phyloP scores from a whole-genome alignment of 2,113 vertebrate species.

The Grus americana region DNA sequence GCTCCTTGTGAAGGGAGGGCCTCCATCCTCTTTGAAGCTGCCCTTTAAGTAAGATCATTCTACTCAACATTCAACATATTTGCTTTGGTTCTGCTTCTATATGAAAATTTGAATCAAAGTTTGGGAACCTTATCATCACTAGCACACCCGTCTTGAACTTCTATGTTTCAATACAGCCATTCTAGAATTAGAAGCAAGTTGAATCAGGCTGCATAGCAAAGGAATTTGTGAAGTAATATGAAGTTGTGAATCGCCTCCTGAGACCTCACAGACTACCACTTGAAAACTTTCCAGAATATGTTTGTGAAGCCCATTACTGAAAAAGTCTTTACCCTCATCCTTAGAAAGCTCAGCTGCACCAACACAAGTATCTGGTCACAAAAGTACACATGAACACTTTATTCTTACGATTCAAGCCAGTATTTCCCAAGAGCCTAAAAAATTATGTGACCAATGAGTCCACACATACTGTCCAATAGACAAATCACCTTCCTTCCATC shows the following conservation, averaged over 20 bases:
- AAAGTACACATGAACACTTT: not conserved
- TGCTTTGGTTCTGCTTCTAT: not conserved
- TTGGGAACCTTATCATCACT: not conserved
- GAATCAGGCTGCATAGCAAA: not conserved
- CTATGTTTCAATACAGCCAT: not conserved
- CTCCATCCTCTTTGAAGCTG: not conserved
- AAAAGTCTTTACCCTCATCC: not conserved
- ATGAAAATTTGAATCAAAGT: not conserved
- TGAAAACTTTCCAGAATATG: not conserved
- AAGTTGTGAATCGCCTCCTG: not conserved
- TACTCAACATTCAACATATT: not conserved
- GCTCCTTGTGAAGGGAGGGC: not conserved
- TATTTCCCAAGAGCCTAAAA: not conserved
- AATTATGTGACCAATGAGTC: not conserved
- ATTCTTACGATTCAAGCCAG: not conserved
- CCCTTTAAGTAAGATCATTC: not conserved
- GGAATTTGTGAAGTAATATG: not conserved
- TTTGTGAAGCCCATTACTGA: not conserved
- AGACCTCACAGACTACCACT: not conserved
- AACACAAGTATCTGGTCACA: not conserved
- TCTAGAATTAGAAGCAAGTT: not conserved
- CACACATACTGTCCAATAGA: not conserved
- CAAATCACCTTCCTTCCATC: not conserved
- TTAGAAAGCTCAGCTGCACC: not conserved
- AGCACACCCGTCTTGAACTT: not conserved